Evolutionary conservation across 2,113 vertebrate species (phyloP).

Genomic region (Megaleporinus macrocephalus): DNA sequence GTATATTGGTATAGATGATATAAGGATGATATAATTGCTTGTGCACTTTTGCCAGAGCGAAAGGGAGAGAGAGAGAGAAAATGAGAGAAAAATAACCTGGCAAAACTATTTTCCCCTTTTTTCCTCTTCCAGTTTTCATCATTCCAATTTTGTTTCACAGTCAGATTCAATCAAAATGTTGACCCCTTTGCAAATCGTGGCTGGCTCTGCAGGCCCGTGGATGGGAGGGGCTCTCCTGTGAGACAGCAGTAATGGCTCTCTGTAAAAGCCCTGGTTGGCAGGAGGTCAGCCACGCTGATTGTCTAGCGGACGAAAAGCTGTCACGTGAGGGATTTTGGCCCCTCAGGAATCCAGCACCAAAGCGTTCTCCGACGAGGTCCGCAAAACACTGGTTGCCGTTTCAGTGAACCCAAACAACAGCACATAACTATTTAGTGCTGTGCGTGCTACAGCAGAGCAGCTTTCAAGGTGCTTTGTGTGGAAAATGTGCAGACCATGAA

Average conservation of each 20-base stretch:
- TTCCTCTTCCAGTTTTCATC: slow-evolving; percentile 10
- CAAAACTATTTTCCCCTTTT: slow-evolving; percentile 10
- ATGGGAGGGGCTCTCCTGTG: slow-evolving; percentile 8
- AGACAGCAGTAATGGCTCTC: slow-evolving; percentile 7
- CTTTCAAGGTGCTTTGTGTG: background rate
- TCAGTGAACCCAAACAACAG: slow-evolving; percentile 15
- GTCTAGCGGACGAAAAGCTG: background rate
- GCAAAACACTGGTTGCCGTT: background rate
- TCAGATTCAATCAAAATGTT: slow-evolving; percentile 31
- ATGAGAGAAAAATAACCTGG: background rate
- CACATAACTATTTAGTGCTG: background rate
- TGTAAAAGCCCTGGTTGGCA: slow-evolving; percentile 1
- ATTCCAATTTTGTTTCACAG: slow-evolving; percentile 34
- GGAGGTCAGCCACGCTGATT: slow-evolving; percentile 16
- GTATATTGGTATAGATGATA: background rate
- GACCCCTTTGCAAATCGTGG: slow-evolving; percentile 20
- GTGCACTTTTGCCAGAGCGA: slow-evolving; percentile 1
- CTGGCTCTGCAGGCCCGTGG: background rate
- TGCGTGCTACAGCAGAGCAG: background rate
- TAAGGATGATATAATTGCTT: background rate
- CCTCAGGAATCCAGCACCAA: slow-evolving; percentile 15
- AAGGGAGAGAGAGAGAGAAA: background rate
- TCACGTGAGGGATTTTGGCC: slow-evolving; percentile 12
- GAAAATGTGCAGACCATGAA: background rate
- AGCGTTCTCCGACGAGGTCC: background rate